Evolutionary conservation across 2,113 vertebrate species (phyloP), one percentile per base, ranked within the genome.

Genomic region (Bucco capensis): DNA sequence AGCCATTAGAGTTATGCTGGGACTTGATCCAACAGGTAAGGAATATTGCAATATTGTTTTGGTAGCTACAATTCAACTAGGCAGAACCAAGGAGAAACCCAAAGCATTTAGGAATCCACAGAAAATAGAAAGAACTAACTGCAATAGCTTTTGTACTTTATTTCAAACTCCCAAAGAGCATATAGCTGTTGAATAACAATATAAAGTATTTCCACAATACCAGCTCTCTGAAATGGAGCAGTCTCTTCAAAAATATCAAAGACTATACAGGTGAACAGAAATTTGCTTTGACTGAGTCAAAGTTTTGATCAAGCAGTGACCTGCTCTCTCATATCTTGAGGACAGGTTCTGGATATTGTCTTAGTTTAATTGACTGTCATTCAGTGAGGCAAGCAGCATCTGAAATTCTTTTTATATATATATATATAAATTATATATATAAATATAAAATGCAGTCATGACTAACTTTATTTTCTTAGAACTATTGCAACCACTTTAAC

Each of bases 41-140:
- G 54, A 92, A 89, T 80, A 64, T 40, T 88, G 51, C 83, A 94
- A 74, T 89, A 88, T 88, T 86, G 38, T 77, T 89, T 90, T 76
- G 35, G 54, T 85, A 85, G 67, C 57, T 89, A 46, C 24, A 88
- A 51, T 65, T 76, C 89, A 70, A 12, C 54, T 27, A 28, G 81
- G 28, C 66, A 93, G 60, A 95, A 31, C 7, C 22, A 87, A 22
- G 42, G 42, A 71, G 75, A 35, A 89, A 70, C 38, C 81, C 51
- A 38, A 42, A 76, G 33, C 19, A 18, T 54, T 87, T 88, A 91
- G 66, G 60, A 88, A 89, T 56, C 51, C 61, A 70, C 40, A 51
- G 56, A 83, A 88, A 95, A 83, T 25, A 62, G 10, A 75, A 91
- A 85, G 30, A 91, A 74, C 44, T 80, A 89, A 89, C 38, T 80